Conservation (phyloP, 1,140 invertebrate species). For the Brachionus paranguensis region DNA sequence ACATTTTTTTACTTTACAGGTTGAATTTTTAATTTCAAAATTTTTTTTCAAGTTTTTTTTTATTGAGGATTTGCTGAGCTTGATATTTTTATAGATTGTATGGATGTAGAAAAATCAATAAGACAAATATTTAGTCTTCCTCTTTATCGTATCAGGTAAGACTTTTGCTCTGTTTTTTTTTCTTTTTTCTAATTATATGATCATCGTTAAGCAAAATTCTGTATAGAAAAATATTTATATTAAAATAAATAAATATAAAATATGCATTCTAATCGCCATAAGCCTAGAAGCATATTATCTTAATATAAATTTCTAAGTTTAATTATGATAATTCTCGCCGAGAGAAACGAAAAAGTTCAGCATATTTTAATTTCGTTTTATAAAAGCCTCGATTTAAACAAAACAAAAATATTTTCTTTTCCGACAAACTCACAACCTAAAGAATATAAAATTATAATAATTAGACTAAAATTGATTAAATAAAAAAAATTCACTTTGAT, state of each 20-base stretch:
- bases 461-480: neutral
- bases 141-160: neutral
- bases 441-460: conserved; percentile 30
- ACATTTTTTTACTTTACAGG: too few relatives aligned
- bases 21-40: neutral
- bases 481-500: neutral
- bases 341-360: conserved; percentile 4
- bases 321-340: conserved; percentile 13
- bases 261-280: conserved; percentile 23
- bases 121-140: neutral
- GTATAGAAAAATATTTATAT: conserved; percentile 17
- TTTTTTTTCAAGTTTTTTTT: neutral
- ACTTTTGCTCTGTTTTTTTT: neutral
- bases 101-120: neutral
- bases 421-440: neutral
- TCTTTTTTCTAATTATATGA: neutral
- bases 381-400: neutral
- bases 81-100: neutral
- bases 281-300: neutral
- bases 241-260: conserved; percentile 23
- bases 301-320: neutral
- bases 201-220: neutral
- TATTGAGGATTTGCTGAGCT: neutral
- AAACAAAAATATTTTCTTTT: conserved; percentile 9
- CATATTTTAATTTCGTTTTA: conserved; percentile 5